Base-by-base conservation (phyloP, 2,797 vertebrate genomes). In the Vultur gryphus region DNA sequence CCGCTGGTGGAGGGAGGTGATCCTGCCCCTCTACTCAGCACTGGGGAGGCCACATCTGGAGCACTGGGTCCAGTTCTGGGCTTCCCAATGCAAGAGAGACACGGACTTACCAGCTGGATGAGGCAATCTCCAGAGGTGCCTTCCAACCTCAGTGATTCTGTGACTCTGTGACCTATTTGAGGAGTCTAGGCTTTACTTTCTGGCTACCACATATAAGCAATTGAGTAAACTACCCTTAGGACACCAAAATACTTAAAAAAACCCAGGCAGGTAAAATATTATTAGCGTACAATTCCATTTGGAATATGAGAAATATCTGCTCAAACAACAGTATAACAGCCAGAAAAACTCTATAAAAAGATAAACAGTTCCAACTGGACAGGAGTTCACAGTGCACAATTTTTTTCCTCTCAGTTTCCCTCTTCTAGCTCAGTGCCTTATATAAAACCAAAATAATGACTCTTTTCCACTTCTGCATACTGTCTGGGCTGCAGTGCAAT, bases 81-180 rank as follows among this genome's bases (percentile, higher is more conserved):
- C 39, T 80, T 41, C 43, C 44, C 66, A 16, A 26, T 2, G 39
- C n/a, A 15, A 18, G 19, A 15, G 41, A 39, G 11, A 8, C 15
- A 4, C 0, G 1, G 61, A 8, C 2, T 1, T 6, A 35, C 2
- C 1, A 12, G 39, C 19, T 23, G 49, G 4, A 23, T 23, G 28
- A 67, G 71, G 24, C 39, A 11, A 17, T 3, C 33, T 31, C 55
- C 64, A 26, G 72, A 66, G 62, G 2, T 5, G 58, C 58, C 31
- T 10, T 66, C 69, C 77, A 58, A 3, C 51, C 84, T 8, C 46
- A 5, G 37, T 0, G 31, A 39, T 19, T 19, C 88, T 39, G 59
- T 21, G 2, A 43, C 28, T 10, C 55, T 16, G 19, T 12, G 33
- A 43, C 49, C 73, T 5, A 0, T 18, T 5, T 9, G 10, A 84